These are phyloP conservation scores for Cerceris ruficornis DNA, from an alignment of 2,888 invertebrate genomes.

Conservation along the genomic window DNA sequence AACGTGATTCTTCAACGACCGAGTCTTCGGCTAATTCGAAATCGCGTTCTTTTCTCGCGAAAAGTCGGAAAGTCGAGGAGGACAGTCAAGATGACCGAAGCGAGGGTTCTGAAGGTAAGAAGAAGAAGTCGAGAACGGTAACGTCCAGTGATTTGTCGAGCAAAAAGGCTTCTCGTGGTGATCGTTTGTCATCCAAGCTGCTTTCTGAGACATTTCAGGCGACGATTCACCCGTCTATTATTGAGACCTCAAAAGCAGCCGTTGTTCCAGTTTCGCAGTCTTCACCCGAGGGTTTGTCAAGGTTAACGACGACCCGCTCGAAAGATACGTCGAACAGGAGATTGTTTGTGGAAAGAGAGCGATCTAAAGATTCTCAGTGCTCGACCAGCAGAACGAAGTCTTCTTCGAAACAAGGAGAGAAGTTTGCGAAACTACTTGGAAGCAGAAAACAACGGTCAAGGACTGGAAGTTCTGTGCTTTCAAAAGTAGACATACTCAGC, in stretches of 20 bases:
- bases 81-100: neutral
- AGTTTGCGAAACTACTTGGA: conserved; percentile 7
- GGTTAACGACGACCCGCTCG: conserved; percentile 5
- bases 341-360: neutral
- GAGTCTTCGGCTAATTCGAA: too few relatives aligned
- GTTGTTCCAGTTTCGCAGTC: conserved; percentile 2
- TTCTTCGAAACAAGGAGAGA: neutral
- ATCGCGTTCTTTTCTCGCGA: too few relatives aligned
- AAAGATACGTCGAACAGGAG: neutral
- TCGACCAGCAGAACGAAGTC: neutral
- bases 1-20: too few relatives aligned
- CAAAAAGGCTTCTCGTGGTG: neutral
- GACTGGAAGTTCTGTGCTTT: neutral
- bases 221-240: neutral
- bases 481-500: neutral
- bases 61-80: too few relatives aligned
- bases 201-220: neutral
- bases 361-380: neutral
- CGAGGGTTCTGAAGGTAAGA: neutral
- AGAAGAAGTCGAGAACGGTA: neutral
- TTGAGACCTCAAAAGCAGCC: neutral
- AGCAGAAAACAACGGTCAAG: conserved; percentile 20
- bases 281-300: neutral
- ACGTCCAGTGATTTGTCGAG: too few relatives aligned
- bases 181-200: too few relatives aligned